A percentile compares a stretch with the other conserved stretches of the same genome.
phyloP scores from a whole-genome alignment of 2,113 vertebrate species.

The Chiloscyllium plagiosum region DNA sequence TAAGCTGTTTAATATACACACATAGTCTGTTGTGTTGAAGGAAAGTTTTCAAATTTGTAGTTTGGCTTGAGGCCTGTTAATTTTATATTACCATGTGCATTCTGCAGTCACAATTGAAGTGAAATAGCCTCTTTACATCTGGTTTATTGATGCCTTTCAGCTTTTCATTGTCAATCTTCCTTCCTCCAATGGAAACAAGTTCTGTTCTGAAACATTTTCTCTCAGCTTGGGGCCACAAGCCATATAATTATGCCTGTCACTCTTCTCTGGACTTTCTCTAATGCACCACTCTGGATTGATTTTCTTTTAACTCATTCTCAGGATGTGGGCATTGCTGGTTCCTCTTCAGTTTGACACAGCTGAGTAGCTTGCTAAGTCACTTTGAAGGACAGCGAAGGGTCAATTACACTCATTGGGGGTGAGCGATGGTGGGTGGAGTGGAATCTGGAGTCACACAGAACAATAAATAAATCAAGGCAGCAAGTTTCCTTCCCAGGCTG shows the following conservation, averaged over 20 bases:
- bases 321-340: not conserved
- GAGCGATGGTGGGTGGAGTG: not conserved
- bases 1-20: not conserved
- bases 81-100: not conserved
- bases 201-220: not conserved
- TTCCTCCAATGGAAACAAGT: not conserved
- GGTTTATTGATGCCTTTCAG: slow-evolving; percentile 31
- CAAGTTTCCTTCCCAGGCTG: not conserved
- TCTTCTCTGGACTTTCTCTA: not conserved
- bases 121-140: not conserved
- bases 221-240: slow-evolving; percentile 23
- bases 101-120: not conserved
- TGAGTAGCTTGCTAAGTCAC: not conserved
- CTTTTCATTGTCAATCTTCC: slow-evolving; percentile 18
- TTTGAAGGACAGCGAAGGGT: not conserved
- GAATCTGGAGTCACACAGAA: not conserved
- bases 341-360: not conserved
- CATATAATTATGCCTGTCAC: slow-evolving; percentile 1
- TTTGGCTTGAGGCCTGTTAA: slow-evolving; percentile 2
- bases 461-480: not conserved
- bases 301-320: not conserved
- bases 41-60: not conserved
- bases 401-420: not conserved
- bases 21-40: not conserved
- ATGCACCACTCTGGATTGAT: not conserved